Base-by-base conservation (phyloP, 2,797 vertebrate genomes). In the Tangara arthus region DNA sequence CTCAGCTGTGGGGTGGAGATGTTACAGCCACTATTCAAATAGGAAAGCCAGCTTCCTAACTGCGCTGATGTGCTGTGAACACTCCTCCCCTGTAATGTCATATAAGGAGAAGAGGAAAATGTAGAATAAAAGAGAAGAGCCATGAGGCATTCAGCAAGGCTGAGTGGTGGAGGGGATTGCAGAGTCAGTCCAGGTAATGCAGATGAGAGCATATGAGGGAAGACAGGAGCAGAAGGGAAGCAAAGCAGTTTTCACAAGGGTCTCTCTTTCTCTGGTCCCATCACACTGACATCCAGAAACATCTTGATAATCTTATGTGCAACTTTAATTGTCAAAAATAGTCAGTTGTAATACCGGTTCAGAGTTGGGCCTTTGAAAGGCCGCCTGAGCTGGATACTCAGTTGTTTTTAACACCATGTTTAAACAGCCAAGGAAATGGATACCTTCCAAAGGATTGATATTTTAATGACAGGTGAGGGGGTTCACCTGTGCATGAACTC, bases 41-140 rank as follows among this genome's bases (percentile, higher is more conserved):
- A 77, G 87, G 78, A 92, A 82, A 85, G 37, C 32, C 37, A 28
- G 71, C 75, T 91, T 92, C 82, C 76, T 57, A 68, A 39, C 69
- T 81, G 72, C 56, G 75, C 34, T 78, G 18, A 55, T 0, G 4
- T 63, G 52, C 12, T 42, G 12, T 34, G 68, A 85, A 20, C 41
- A 7, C 14, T 77, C 50, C n/a, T 75, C 39, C 46, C 19, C 18
- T 73, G 34, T 50, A n/a, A 39, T 27, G 35, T 59, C 41, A 2
- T 41, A 4, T 21, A 23, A 80, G 61, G 83, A 73, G 78, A 82
- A 44, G 3, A n/a, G 75, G 55, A 77, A 77, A 59, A 82, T 12
- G 11, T 6, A 61, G 42, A 26, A 41, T 37, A 32, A 42, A 49
- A 39, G 50, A 64, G 44, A 50, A 47, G 41, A 82, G 15, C 35